phyloP scores from a whole-genome alignment of 2,888 invertebrate species.

The Lamellibrachia satsuma region DNA sequence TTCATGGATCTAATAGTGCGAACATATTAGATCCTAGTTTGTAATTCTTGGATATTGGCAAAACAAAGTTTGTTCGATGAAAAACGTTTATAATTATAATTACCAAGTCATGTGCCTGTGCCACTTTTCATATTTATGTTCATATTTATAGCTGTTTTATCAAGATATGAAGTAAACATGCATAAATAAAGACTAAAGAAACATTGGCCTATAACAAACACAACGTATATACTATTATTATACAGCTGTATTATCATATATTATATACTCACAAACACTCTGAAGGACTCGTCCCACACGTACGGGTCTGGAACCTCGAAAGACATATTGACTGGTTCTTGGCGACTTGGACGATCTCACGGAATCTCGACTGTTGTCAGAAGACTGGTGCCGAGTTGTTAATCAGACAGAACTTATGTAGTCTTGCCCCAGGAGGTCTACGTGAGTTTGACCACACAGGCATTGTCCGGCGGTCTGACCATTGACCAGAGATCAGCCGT shows the following conservation, averaged over 20 bases:
- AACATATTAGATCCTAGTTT: no score
- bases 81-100: no score
- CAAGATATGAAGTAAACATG: no score
- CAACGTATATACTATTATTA: not conserved
- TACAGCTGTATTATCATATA: not conserved
- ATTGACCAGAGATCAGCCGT: not conserved
- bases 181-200: no score
- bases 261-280: not conserved
- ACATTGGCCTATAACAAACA: not conserved
- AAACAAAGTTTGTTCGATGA: no score
- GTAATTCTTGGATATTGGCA: no score
- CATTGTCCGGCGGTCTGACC: not conserved
- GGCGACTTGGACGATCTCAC: not conserved
- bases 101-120: no score
- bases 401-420: no score
- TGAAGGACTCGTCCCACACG: not conserved
- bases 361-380: not conserved
- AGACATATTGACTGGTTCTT: constrained; percentile 30
- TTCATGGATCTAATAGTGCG: no score
- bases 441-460: not conserved
- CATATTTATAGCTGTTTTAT: no score
- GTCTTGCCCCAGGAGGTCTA: not conserved
- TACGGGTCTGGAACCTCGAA: constrained; percentile 28
- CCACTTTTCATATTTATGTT: no score
- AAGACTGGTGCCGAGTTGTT: not conserved